phyloP scores from a whole-genome alignment of 2,797 vertebrate genomes.

The Lepus oiostolus region DNA sequence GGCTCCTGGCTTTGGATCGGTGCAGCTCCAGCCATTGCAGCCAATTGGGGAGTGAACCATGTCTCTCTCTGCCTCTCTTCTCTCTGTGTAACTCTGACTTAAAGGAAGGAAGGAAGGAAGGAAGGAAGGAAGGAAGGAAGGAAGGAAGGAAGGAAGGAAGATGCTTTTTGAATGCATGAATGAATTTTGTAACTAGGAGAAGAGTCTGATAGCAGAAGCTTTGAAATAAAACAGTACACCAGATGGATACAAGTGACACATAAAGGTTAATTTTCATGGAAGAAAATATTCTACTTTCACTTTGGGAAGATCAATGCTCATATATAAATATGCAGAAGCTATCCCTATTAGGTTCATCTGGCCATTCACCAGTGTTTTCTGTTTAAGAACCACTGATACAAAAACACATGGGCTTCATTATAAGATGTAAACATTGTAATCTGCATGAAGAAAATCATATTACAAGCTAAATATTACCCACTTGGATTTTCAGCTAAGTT shows the following conservation, averaged over 20 bases:
- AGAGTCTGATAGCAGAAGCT: slow-evolving; percentile 26
- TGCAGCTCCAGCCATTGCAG: too few species aligned
- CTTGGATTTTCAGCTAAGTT: slow-evolving; percentile 70
- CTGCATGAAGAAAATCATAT: slow-evolving; percentile 75
- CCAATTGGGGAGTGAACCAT: too few species aligned
- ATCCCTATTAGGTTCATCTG: background rate
- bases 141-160: too few species aligned
- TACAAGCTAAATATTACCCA: slow-evolving; percentile 76
- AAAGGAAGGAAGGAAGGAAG: too few species aligned
- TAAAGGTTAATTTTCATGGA: slow-evolving; percentile 26
- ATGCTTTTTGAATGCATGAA: background rate
- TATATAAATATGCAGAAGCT: background rate
- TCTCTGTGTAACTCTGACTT: too few species aligned
- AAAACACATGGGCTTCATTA: slow-evolving; percentile 63
- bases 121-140: too few species aligned
- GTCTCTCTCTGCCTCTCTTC: too few species aligned
- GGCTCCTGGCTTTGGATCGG: too few species aligned
- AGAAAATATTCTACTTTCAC: slow-evolving; percentile 51
- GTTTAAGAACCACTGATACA: slow-evolving; percentile 33
- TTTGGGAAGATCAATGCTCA: background rate
- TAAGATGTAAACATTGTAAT: slow-evolving; percentile 74
- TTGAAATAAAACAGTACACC: background rate
- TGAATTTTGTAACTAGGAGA: background rate
- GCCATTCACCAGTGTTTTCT: slow-evolving; percentile 24
- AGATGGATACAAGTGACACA: background rate